phyloP scores from a whole-genome alignment of 2,797 vertebrate genomes.

The Chromis chromis region DNA sequence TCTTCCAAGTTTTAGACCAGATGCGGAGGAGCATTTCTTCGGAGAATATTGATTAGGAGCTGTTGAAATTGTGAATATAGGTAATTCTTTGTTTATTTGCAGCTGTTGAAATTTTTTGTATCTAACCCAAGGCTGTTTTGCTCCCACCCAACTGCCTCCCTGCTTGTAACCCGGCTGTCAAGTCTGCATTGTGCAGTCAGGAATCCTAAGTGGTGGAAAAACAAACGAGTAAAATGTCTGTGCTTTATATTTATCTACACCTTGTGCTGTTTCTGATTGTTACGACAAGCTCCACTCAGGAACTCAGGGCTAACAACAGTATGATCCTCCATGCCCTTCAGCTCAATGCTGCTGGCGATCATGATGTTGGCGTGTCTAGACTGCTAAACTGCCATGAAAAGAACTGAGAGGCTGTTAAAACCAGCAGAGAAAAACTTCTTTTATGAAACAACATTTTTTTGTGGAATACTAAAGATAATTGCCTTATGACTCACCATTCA shows the following conservation, averaged over 20 bases:
- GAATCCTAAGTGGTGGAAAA: background rate
- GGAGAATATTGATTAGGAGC: too few relatives aligned
- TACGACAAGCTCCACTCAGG: background rate
- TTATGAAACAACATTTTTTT: too few relatives aligned
- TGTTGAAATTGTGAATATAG: background rate
- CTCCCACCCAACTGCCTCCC: background rate
- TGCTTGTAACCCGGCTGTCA: background rate
- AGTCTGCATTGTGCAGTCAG: background rate
- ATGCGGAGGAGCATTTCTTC: background rate
- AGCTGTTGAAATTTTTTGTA: conserved; percentile 12
- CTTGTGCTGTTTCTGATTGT: background rate
- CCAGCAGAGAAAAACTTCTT: background rate
- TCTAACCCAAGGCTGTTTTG: background rate
- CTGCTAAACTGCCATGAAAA: background rate
- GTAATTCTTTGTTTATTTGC: conserved; percentile 24
- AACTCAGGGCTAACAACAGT: background rate
- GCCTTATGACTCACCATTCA: conserved; percentile 6
- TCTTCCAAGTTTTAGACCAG: background rate
- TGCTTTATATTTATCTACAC: background rate
- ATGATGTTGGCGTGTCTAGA: conserved; percentile 1
- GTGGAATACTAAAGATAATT: background rate
- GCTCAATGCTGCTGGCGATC: background rate
- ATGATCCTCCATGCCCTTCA: background rate
- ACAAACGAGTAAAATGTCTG: background rate
- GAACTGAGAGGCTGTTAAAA: background rate